Percentiles rank a stretch among this genome's conserved stretches.
Evolutionary conservation across 92 coral and sea anemone genomes (phyloP).

Genomic region (Ricordea florida): DNA sequence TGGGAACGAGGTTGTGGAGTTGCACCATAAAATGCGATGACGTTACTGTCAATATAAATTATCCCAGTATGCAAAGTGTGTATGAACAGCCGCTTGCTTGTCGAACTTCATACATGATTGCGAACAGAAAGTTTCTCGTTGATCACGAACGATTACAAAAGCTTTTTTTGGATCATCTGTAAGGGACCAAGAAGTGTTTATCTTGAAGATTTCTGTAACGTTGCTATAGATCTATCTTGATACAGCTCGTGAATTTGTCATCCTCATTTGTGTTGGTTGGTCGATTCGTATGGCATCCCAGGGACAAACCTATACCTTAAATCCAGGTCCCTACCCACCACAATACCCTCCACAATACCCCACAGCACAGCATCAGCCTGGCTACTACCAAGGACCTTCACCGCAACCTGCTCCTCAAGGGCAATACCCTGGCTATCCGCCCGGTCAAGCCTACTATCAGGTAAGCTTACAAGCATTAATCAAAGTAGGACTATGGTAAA

Average conservation of each 20-base stretch:
- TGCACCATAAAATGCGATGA: too few relatives aligned
- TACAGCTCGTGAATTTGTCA: too few relatives aligned
- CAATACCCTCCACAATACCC: slow-evolving; percentile 6
- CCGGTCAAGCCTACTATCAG: slow-evolving; percentile 20
- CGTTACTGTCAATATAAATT: too few relatives aligned
- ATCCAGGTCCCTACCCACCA: slow-evolving; percentile 25
- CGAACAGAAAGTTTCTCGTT: too few relatives aligned
- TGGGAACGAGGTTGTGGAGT: too few relatives aligned
- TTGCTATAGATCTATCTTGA: neutral
- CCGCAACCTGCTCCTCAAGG: slow-evolving; percentile 4
- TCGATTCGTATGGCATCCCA: slow-evolving; percentile 35
- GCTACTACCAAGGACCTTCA: slow-evolving; percentile 23
- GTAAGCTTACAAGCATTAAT: neutral
- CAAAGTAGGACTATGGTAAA: too few relatives aligned
- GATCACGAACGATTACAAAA: too few relatives aligned
- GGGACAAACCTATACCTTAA: slow-evolving; percentile 12
- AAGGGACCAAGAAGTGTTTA: neutral
- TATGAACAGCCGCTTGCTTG: neutral
- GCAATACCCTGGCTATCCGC: slow-evolving; percentile 17
- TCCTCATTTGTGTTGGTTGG: neutral
- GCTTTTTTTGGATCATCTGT: too few relatives aligned
- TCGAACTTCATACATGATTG: too few relatives aligned
- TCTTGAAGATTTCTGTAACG: neutral
- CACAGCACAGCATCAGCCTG: slow-evolving; percentile 42
- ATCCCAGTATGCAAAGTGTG: slow-evolving; percentile 5